A percentile compares a stretch with the other conserved stretches of the same genome.
phyloP scores from a whole-genome alignment of 2,113 vertebrate genomes.

The Nestor notabilis region DNA sequence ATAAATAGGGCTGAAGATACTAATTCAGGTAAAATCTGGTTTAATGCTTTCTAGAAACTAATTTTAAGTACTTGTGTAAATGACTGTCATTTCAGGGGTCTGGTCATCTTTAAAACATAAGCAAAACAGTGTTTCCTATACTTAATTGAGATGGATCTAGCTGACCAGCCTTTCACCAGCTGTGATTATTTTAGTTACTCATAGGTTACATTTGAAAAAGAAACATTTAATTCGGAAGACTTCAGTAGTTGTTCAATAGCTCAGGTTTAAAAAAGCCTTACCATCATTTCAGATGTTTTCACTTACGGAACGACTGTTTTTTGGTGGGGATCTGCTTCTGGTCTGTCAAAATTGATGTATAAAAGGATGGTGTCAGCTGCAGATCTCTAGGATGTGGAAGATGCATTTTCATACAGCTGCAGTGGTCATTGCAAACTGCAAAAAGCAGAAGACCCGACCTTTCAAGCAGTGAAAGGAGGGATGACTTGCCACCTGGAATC shows the following conservation, averaged over 20 bases:
- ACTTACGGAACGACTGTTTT: neutral
- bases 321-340: neutral
- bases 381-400: neutral
- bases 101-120: neutral
- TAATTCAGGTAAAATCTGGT: neutral
- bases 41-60: neutral
- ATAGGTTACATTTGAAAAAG: neutral
- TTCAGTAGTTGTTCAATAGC: neutral
- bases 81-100: neutral
- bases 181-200: neutral
- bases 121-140: neutral
- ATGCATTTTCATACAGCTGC: neutral
- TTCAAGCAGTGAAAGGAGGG: neutral
- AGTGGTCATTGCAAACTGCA: neutral
- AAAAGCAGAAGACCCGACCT: neutral
- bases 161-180: neutral
- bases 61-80: neutral
- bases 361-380: neutral
- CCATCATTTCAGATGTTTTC: neutral
- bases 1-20: neutral
- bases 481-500: neutral
- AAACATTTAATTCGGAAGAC: neutral
- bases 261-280: neutral
- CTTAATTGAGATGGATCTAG: neutral
- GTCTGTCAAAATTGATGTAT: neutral